Base-by-base conservation (phyloP, 2,888 invertebrate genomes). In the Autographa pulchrina region DNA sequence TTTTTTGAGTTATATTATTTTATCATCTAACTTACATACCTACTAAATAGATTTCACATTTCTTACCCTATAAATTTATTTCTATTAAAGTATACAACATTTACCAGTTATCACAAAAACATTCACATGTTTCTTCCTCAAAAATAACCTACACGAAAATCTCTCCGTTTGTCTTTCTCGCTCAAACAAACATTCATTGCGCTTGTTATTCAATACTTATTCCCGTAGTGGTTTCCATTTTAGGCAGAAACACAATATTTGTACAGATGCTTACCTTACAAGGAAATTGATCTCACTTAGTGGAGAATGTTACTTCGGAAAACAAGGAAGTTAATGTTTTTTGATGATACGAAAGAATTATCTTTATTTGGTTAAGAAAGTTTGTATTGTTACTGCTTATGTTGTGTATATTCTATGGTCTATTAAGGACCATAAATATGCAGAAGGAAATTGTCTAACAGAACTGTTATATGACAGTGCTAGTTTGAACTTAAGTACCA, bases 271-370 rank as follows among this genome's bases (percentile, higher is more conserved):
- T n/a, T 48, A 48, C 48, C 48, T 48, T 48, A n/a, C 48, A 48
- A 5, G 48, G 48, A 48, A 48, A 48, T 48, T n/a, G n/a, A 48
- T 48, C 48, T 48, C 48, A 48, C 48, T 48, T 48, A n/a, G 48
- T n/a, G 48, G 16, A 48, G 16, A n/a, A 16, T 48, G 48, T 48
- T 48, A 16, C 16, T n/a, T 48, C 8, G 6, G n/a, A 48, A n/a
- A 48, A 48, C 48, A 48, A n/a, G n/a, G 48, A 48, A 48, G 48
- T 48, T 48, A n/a, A 48, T 48, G 48, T 48, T 48, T 48, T n/a
- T n/a, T 8, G n/a, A 5, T 5, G 16, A 43, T 43, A 48, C 16
- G n/a, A 48, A 48, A n/a, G n/a, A 48, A 48, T 48, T n/a, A 48
- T 48, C 6, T 48, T n/a, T n/a, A n/a, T n/a, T 38, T 25, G 25